Evolutionary conservation across 2,888 invertebrate species (phyloP).

Genomic region (Ptychoptera albimana): DNA sequence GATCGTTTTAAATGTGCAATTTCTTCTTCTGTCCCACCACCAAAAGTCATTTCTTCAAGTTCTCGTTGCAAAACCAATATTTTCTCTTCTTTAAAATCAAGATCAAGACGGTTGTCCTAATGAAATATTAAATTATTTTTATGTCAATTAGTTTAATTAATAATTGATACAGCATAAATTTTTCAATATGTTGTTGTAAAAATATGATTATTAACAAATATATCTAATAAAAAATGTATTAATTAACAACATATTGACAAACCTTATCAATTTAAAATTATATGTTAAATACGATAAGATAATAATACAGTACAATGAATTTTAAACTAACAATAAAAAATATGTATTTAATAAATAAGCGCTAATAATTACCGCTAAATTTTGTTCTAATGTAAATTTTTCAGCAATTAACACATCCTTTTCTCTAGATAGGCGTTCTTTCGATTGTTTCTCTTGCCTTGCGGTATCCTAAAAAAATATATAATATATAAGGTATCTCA

Average conservation of each 20-base stretch:
- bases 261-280: too few relatives aligned
- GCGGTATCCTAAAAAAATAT: slow-evolving; percentile 45
- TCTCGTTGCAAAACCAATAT: slow-evolving; percentile 62
- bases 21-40: slow-evolving; percentile 73
- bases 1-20: slow-evolving; percentile 64
- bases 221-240: too few relatives aligned
- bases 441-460: slow-evolving; percentile 59
- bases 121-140: slow-evolving; percentile 8
- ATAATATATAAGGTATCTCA: neutral
- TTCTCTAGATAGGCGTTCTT: slow-evolving; percentile 68
- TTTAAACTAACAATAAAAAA: too few relatives aligned
- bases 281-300: too few relatives aligned
- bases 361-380: slow-evolving; percentile 51
- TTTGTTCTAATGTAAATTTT: slow-evolving; percentile 75
- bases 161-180: too few relatives aligned
- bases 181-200: too few relatives aligned
- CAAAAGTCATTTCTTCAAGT: slow-evolving; percentile 67
- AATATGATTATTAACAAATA: too few relatives aligned
- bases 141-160: slow-evolving; percentile 1
- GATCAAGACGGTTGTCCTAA: slow-evolving; percentile 71
- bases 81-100: slow-evolving; percentile 81
- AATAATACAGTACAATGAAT: too few relatives aligned
- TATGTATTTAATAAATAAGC: too few relatives aligned
- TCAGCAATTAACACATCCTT: slow-evolving; percentile 73
- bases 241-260: too few relatives aligned